Evolutionary conservation across 2,113 vertebrate species (phyloP), one percentile per base, ranked within the genome.

Genomic region (Promerops cafer): DNA sequence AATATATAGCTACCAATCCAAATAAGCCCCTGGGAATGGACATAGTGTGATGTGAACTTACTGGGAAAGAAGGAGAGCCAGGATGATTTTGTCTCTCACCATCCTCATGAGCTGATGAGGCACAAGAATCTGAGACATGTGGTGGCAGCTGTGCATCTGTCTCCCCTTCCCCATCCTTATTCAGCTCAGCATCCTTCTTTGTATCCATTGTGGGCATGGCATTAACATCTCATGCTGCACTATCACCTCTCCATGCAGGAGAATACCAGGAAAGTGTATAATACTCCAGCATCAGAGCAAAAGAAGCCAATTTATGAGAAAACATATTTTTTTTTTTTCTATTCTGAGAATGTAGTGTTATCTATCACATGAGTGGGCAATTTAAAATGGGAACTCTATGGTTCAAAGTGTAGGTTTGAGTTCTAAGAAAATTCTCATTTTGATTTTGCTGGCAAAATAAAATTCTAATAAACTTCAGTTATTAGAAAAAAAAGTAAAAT

Each of bases 201-300:
- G 14, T 24, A 33, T 16, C 30, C 24, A 16, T 20, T 0, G 0
- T 50, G 24, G 11, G 15, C 24, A 52, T 13, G 44, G 13, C 35
- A 56, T 52, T 40, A n/a, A 61, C 7, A 45, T 66, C 42, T 20
- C 27, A 44, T 33, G 4, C 16, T 71, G 27, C 0, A 2, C 23
- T 42, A 11, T 71, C 4, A 4, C 11, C 17, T 81, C 81, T 54
- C 35, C 42, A 50, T 16, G 7, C 6, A 47, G 56, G 17, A 78
- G 19, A 66, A 54, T 14, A 64, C 4, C 18, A 56, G 30, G 9
- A 42, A 82, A 64, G 4, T 27, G 27, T 60, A 90, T 71, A 15
- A 57, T 22, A 37, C 4, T 40, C 19, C 54, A 53, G 7, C 27
- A 60, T 11, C 30, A 88, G 23, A 68, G 33, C 2, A 87, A 78